Evolutionary conservation across 2,113 vertebrate genomes (phyloP), one percentile per base, ranked within the genome.

Genomic region (Gavialis gangeticus): DNA sequence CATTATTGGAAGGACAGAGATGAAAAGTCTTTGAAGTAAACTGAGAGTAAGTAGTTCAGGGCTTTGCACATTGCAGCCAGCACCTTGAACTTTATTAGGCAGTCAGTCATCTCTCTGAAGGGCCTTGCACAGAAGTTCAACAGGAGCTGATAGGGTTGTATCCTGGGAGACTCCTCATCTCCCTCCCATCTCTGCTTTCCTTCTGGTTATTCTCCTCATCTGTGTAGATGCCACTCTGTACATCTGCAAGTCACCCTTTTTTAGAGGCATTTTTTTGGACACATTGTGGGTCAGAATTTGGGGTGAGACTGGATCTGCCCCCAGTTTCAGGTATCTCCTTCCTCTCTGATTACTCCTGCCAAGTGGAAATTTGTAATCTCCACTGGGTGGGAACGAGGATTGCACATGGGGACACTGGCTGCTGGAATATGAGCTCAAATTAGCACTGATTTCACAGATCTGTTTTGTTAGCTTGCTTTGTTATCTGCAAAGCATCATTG

Each of bases 171-270:
- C 67, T 71, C 34, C 37, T 71, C 67, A 37, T 37, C 67, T 71
- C 37, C 19, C 34, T 12, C 67, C 67, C 67, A 71, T 71, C 30
- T 71, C 67, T 71, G 67, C 34, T 34, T 22, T 34, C 34, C 67
- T 37, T 71, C 17, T 14, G 11, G 67, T 37, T 67, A 71, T 21
- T 71, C 30, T 69, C 30, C 67, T 71, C 34, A 71, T 71, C 67
- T 71, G 30, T 71, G 19, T 18, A 12, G 79, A 22, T 37, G 76
- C 22, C 4, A 1, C 14, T 27, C 4, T 0, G 0, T 2, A 4
- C 2, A 4, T 21, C 71, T 84, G 69, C n/a, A 81, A 86, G 25
- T 75, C 46, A 79, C 0, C 46, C 46, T 46, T 46, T 17, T 12
- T 71, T 78, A 75, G 63, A 59, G 37, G 17, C 34, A 56, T 14